Conservation (phyloP, 2,888 invertebrate species). For the Odiellus spinosus region DNA sequence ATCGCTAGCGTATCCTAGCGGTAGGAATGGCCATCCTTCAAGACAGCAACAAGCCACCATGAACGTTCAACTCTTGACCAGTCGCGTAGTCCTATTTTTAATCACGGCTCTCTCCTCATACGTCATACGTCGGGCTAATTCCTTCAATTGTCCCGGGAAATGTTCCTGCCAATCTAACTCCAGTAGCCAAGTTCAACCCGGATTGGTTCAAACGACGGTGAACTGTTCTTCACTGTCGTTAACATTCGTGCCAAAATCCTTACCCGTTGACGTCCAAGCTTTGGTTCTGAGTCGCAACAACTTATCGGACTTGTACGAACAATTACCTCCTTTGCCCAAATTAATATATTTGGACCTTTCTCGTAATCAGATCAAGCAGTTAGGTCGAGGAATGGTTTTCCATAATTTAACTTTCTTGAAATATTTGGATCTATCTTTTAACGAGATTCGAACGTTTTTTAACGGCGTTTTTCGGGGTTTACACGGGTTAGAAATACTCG, state of each 20-base stretch:
- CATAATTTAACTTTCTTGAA: conserved; percentile 26
- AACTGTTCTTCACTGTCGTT: conserved; percentile 27
- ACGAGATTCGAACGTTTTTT: conserved; percentile 27
- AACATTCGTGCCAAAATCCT: conserved; percentile 22
- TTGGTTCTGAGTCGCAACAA: conserved; percentile 26
- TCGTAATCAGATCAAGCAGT: conserved; percentile 26
- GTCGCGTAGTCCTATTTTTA: too few species aligned
- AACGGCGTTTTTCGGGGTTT: conserved; percentile 30
- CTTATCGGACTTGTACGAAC: conserved; percentile 24
- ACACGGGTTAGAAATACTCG: conserved; percentile 24
- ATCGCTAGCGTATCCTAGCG: too few species aligned
- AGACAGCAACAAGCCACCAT: too few species aligned
- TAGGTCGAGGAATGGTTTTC: conserved; percentile 28
- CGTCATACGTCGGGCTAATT: too few species aligned
- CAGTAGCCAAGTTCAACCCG: too few species aligned
- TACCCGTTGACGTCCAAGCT: conserved; percentile 27
- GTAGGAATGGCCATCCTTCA: too few species aligned
- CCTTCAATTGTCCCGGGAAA: too few species aligned
- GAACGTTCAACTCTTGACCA: too few species aligned
- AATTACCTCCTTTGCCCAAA: conserved; percentile 24
- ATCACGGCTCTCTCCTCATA: too few species aligned
- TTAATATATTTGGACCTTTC: conserved; percentile 30
- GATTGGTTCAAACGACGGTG: conserved; percentile 19
- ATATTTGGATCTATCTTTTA: conserved; percentile 28
- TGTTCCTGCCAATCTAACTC: too few species aligned